Conservation (phyloP, 2,797 vertebrate species). For the Cryptoblepharus egeriae region DNA sequence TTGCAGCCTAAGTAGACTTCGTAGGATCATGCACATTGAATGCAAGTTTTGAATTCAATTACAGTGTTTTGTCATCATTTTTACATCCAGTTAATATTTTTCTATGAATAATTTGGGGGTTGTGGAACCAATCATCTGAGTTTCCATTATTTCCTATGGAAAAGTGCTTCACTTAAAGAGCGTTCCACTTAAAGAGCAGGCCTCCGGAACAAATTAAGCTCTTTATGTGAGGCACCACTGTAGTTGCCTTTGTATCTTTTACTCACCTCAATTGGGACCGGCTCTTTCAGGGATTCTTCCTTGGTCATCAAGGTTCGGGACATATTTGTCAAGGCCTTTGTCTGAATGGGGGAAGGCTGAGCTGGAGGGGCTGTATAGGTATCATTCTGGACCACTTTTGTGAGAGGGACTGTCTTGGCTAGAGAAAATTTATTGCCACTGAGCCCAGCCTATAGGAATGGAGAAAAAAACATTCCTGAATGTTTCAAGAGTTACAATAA, state of each 20-base stretch:
- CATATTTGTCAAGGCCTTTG: conserved; percentile 82
- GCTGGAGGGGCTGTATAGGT: conserved; percentile 86
- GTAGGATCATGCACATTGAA: too few species aligned
- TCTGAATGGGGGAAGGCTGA: conserved; percentile 70
- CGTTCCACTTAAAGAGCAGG: too few species aligned
- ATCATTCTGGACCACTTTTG: conserved; percentile 98
- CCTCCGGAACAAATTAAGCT: too few species aligned
- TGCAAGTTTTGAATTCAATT: too few species aligned
- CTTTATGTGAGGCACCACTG: too few species aligned
- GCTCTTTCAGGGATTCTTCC: conserved; percentile 78
- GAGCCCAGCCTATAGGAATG: conserved; percentile 77
- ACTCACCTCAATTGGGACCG: conserved; percentile 76
- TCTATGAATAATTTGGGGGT: too few species aligned
- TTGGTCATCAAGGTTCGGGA: conserved; percentile 89
- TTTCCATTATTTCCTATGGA: too few species aligned
- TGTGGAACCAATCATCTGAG: too few species aligned
- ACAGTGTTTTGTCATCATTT: too few species aligned
- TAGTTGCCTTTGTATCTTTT: not conserved
- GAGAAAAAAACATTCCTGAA: conserved; percentile 31
- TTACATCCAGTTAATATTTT: too few species aligned
- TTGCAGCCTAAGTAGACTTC: too few species aligned
- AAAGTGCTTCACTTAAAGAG: too few species aligned
- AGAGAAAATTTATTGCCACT: conserved; percentile 83
- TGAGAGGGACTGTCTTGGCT: conserved; percentile 85
- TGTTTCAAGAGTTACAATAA: conserved; percentile 16